phyloP scores from a whole-genome alignment of 1,140 invertebrate genomes.

The Saccostrea cuccullata region DNA sequence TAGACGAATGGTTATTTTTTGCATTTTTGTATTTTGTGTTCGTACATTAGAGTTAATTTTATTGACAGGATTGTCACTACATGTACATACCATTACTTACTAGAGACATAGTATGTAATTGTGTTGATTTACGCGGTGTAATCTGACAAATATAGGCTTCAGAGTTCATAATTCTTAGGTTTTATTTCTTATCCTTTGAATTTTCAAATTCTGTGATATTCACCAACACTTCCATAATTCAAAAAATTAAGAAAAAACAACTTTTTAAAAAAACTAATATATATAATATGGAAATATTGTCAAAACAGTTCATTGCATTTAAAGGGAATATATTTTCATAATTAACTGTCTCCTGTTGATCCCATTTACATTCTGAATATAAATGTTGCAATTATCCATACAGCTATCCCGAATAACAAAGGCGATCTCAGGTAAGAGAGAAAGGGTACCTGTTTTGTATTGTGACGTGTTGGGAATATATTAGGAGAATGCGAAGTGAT shows the following conservation, averaged over 20 bases:
- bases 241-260: background rate
- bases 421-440: background rate
- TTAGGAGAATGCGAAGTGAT: constrained; percentile 7
- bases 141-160: background rate
- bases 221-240: background rate
- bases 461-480: constrained; percentile 14
- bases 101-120: constrained; percentile 10
- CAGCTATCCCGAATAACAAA: background rate
- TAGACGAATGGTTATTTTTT: background rate
- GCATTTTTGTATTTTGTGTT: background rate
- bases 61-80: constrained; percentile 25
- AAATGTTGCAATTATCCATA: background rate
- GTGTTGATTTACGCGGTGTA: background rate
- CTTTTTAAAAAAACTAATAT: background rate
- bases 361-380: constrained; percentile 19
- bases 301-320: background rate
- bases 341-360: constrained; percentile 20
- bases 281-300: background rate
- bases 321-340: constrained; percentile 16
- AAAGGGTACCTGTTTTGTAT: constrained; percentile 2
- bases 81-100: background rate
- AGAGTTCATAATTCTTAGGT: background rate
- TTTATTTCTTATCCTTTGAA: background rate
- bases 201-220: background rate
- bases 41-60: background rate